Conservation (phyloP, 2,113 vertebrate genomes). For the Axis porcinus region DNA sequence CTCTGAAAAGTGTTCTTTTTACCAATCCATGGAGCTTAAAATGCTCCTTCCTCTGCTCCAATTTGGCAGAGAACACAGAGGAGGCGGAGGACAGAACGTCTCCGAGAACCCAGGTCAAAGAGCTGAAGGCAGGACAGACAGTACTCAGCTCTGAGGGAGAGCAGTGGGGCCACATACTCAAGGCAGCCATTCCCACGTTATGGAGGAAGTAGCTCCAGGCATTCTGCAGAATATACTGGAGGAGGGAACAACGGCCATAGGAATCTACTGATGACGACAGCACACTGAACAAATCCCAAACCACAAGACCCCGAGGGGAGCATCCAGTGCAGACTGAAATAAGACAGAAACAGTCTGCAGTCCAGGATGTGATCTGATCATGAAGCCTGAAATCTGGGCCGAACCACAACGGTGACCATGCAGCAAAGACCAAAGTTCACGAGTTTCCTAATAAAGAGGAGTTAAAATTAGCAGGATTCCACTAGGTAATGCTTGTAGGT, state of each 20-base stretch:
- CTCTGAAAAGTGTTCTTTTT: neutral
- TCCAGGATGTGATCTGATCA: neutral
- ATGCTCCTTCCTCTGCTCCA: neutral
- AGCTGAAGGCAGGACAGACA: neutral
- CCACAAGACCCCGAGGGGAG: neutral
- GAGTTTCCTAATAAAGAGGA: neutral
- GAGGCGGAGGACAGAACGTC: accelerated
- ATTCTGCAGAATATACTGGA: neutral
- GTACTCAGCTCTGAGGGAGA: neutral
- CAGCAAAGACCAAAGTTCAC: neutral
- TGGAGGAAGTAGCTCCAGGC: neutral
- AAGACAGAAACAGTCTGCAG: neutral
- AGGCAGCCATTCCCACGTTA: neutral
- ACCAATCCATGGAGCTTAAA: neutral
- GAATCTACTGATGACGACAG: neutral
- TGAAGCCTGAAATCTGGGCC: neutral
- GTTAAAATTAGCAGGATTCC: neutral
- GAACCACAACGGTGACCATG: neutral
- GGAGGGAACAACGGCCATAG: neutral
- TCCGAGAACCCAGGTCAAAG: neutral
- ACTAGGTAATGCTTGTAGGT: neutral
- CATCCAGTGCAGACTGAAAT: neutral
- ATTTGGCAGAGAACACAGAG: neutral
- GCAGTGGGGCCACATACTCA: neutral
- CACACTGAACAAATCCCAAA: neutral